Conservation (phyloP, 2,797 vertebrate species). For the Pseudochirops cupreus region DNA sequence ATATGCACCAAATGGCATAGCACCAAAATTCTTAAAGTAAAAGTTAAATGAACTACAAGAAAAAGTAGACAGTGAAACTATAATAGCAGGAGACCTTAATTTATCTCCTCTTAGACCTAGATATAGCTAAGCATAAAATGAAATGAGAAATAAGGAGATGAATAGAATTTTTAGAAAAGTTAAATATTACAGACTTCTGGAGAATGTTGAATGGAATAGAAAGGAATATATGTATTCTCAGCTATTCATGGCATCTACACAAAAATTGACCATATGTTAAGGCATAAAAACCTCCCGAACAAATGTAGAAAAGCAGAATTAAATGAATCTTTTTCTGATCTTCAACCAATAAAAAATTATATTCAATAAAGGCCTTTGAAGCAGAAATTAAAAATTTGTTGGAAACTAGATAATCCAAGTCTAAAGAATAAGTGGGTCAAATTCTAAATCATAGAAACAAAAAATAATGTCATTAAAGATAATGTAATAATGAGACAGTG, state of each 20-base stretch:
- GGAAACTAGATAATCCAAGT: not conserved
- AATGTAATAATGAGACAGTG: too few relatives aligned
- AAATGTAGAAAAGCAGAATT: not conserved
- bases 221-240: not conserved
- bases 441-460: too few relatives aligned
- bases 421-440: too few relatives aligned
- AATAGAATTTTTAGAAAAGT: not conserved
- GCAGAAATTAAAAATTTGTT: not conserved
- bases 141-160: not conserved
- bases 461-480: too few relatives aligned
- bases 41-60: not conserved
- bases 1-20: not conserved
- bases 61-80: not conserved
- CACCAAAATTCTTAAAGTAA: not conserved
- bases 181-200: not conserved
- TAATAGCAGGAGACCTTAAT: not conserved
- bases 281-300: not conserved
- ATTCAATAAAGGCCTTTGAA: not conserved
- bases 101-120: not conserved
- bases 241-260: not conserved
- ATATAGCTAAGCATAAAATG: not conserved
- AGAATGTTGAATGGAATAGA: not conserved
- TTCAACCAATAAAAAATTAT: not conserved
- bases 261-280: not conserved
- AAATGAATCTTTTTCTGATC: too few relatives aligned